Base-by-base conservation (phyloP, 2,797 vertebrate genomes). In the Labeo calbasu region DNA sequence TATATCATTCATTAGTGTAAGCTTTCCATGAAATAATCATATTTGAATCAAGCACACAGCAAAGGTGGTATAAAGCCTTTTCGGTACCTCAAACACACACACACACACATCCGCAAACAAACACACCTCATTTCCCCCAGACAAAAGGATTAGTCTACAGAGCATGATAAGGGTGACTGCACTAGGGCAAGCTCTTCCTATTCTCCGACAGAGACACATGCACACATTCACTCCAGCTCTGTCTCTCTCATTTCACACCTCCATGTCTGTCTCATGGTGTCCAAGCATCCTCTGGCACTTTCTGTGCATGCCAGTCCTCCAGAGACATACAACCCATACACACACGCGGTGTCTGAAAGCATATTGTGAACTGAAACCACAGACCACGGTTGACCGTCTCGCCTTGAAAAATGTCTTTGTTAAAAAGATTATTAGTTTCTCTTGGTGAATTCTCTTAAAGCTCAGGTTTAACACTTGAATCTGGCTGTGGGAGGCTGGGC, bases 211-310 rank as follows among this genome's bases (percentile, higher is more conserved):
- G 32, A 75, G 46, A 61, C 82, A 76, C 43, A 43, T 14, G 5
- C 72, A 71, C 57, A 66, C 40, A 32, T 50, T 55, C 53, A 51
- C 66, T 71, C 55, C 63, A 65, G 43, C 43, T 68, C 61, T 25
- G 80, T 53, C 69, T 72, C 71, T 61, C 87, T 81, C 61, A 73
- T 86, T 81, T 82, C 76, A 84, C 87, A 88, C 82, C 69, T 86
- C 43, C 40, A n/a, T 84, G 59, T 84, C 55, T 78, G 79, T 8
- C 68, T 86, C 68, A 79, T 61, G 72, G 32, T 73, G 84, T 63
- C 21, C 55, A 61, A 61, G 46, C 28, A 17, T 71, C 82, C 70
- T 81, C 78, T 63, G 77, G 78, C 68, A 78, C 57, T 61, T 70
- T 68, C 72, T 66, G 53, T 75, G 19, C 69, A 69, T 69, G 19